Conservation (phyloP, 2,113 vertebrate genomes). For the Sylvietta virens region DNA sequence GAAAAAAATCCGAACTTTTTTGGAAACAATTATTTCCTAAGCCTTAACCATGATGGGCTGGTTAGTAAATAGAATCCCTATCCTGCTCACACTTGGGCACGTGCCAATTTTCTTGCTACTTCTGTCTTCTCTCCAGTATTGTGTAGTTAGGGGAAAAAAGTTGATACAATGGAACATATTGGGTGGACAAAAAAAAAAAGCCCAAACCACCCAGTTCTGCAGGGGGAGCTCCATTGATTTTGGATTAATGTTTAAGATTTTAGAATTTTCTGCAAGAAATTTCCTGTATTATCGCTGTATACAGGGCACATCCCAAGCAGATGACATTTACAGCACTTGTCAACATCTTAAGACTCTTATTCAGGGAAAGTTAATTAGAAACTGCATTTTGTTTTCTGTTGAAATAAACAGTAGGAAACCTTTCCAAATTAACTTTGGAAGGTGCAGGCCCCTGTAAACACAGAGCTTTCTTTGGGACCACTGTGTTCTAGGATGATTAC, state of each 20-base stretch:
- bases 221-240: not conserved
- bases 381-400: not conserved
- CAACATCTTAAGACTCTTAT: not conserved
- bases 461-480: not conserved
- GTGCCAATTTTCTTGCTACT: not conserved
- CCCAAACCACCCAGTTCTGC: not conserved
- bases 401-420: not conserved
- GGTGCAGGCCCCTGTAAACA: constrained; percentile 23
- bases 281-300: not conserved
- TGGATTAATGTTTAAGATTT: not conserved
- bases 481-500: constrained; percentile 21
- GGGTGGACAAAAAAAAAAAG: not conserved
- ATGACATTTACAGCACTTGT: not conserved
- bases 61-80: not conserved
- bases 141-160: not conserved
- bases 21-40: not conserved
- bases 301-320: not conserved
- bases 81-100: not conserved
- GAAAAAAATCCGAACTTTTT: not conserved
- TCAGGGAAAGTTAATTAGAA: not conserved
- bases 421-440: constrained; percentile 28
- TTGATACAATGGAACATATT: not conserved
- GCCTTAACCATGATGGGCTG: not conserved
- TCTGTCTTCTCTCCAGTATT: not conserved
- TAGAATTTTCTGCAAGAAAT: not conserved